Conservation (phyloP, 1,140 invertebrate species). For the Monomorium pharaonis region DNA sequence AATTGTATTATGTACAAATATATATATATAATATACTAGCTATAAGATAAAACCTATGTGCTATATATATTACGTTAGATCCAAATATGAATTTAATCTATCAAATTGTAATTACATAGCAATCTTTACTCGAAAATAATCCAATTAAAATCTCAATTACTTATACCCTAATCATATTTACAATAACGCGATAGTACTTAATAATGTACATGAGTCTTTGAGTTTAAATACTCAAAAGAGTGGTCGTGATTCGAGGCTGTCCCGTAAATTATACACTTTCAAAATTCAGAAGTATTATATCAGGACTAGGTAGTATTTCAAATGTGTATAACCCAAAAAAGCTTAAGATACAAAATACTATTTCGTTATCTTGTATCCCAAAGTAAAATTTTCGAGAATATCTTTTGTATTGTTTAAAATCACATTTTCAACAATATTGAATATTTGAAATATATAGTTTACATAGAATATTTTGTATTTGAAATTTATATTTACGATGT, state of each 20-base stretch:
- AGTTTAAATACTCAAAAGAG: slow-evolving; percentile 57
- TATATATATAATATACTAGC: too few relatives aligned
- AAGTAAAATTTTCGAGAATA: slow-evolving; percentile 20
- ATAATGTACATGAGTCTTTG: slow-evolving; percentile 62
- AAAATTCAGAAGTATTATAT: slow-evolving; percentile 9
- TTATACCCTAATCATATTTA: slow-evolving; percentile 82
- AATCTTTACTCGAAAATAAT: slow-evolving; percentile 54
- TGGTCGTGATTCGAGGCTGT: slow-evolving; percentile 66
- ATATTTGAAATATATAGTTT: neutral
- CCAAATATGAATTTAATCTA: slow-evolving; percentile 57
- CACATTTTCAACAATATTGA: slow-evolving; percentile 4
- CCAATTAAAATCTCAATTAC: slow-evolving; percentile 71
- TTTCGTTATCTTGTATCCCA: neutral
- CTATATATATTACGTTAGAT: slow-evolving; percentile 54
- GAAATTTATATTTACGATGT: neutral
- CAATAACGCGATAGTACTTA: slow-evolving; percentile 68
- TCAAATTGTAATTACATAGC: slow-evolving; percentile 56
- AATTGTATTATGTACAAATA: slow-evolving; percentile 84
- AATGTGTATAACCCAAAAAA: neutral
- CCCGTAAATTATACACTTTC: slow-evolving; percentile 31
- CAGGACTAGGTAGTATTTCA: slow-evolving; percentile 21
- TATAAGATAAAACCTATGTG: slow-evolving; percentile 80
- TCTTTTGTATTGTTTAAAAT: neutral
- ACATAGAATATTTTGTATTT: slow-evolving; percentile 11
- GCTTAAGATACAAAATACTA: slow-evolving; percentile 3